Conservation (phyloP, 2,113 vertebrate genomes). For the Hippocampus zosterae region DNA sequence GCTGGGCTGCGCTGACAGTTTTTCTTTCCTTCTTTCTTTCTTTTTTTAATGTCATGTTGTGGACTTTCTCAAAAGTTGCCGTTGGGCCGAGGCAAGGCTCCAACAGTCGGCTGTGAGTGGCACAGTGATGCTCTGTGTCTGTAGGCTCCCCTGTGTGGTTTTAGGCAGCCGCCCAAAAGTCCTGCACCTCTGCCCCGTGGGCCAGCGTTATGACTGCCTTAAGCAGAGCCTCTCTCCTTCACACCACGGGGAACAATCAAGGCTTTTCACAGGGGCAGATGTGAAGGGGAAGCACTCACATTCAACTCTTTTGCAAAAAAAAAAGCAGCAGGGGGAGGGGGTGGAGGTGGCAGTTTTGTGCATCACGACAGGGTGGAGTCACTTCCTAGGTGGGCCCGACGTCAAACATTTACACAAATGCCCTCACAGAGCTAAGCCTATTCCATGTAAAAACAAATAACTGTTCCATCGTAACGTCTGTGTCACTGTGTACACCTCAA, state of each 20-base stretch:
- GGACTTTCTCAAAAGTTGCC: constrained; percentile 52
- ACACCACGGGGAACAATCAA: constrained; percentile 63
- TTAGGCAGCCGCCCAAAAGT: constrained; percentile 66
- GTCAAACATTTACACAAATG: constrained; percentile 29
- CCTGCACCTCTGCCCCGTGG: constrained; percentile 48
- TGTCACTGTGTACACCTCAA: constrained; percentile 22
- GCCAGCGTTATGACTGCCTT: constrained; percentile 48
- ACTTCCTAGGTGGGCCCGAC: constrained; percentile 64
- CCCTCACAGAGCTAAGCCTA: constrained; percentile 1
- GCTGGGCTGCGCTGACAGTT: constrained; percentile 47
- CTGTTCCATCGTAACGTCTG: constrained; percentile 18
- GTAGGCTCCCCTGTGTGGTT: constrained; percentile 65
- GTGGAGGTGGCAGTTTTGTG: constrained; percentile 52
- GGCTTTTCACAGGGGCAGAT: constrained; percentile 65
- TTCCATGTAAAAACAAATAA: constrained; percentile 36
- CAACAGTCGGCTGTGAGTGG: constrained; percentile 44
- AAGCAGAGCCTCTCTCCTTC: constrained; percentile 52
- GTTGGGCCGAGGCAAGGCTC: constrained; percentile 56
- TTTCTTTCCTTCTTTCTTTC: constrained; percentile 41
- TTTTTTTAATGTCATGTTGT: constrained; percentile 39
- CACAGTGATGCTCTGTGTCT: constrained; percentile 71
- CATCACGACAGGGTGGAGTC: constrained; percentile 59
- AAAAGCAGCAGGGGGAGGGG: background rate
- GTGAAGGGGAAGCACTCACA: constrained; percentile 40
- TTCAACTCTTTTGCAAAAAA: constrained; percentile 32